Evolutionary conservation across 1,140 invertebrate genomes (phyloP).

Genomic region (Drosophila ogumai): DNA sequence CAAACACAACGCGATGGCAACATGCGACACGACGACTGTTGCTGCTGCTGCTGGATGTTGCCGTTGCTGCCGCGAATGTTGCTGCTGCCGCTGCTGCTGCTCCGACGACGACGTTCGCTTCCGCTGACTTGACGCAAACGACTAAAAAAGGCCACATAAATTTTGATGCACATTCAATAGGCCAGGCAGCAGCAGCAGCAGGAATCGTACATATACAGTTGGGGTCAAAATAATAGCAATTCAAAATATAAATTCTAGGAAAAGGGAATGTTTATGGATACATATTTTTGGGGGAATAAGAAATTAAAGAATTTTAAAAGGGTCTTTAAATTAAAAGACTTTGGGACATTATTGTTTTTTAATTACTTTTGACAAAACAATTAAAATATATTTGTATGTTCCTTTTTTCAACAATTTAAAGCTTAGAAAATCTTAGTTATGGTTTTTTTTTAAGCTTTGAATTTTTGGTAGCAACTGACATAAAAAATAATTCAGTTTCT

Average conservation of each 20-base stretch:
- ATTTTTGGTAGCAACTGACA: too few species aligned
- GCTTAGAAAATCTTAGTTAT: too few species aligned
- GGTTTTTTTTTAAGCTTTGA: too few species aligned
- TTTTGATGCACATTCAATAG: slow-evolving; percentile 76
- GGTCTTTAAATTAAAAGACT: too few species aligned
- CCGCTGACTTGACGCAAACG: slow-evolving; percentile 82
- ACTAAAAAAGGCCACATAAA: slow-evolving; percentile 82
- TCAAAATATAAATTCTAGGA: background rate
- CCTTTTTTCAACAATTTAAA: too few species aligned
- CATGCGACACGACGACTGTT: slow-evolving; percentile 29
- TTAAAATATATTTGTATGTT: too few species aligned
- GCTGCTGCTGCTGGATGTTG: slow-evolving; percentile 27
- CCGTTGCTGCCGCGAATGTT: slow-evolving; percentile 18
- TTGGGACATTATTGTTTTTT: too few species aligned
- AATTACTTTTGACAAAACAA: too few species aligned
- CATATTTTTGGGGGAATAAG: background rate
- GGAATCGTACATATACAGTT: background rate
- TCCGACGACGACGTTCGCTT: slow-evolving; percentile 71
- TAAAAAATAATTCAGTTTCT: too few species aligned
- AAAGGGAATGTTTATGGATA: too few species aligned
- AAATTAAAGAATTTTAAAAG: too few species aligned
- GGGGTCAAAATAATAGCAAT: background rate
- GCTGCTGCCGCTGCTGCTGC: slow-evolving; percentile 24
- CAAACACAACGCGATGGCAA: slow-evolving; percentile 22
- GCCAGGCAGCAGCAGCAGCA: slow-evolving; percentile 55